Evolutionary conservation across 1,140 invertebrate genomes (phyloP).

Genomic region (Megalopta genalis): DNA sequence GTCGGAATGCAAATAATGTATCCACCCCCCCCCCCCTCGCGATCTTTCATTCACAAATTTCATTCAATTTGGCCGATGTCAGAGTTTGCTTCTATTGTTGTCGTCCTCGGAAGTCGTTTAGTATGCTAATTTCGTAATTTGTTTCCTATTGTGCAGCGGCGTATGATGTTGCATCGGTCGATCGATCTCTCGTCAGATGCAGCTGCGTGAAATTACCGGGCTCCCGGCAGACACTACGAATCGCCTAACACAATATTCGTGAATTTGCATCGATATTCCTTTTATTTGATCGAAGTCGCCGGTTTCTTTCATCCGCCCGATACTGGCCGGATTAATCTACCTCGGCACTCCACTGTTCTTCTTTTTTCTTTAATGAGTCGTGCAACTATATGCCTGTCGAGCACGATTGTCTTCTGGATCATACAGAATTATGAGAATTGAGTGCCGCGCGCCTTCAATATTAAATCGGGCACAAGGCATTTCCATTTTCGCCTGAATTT

Average conservation of each 20-base stretch:
- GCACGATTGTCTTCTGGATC: not conserved
- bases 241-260: conserved; percentile 50
- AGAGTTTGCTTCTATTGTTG: conserved; percentile 60
- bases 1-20: conserved; percentile 59
- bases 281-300: conserved; percentile 13
- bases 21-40: conserved; percentile 7
- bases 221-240: conserved; percentile 48
- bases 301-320: not conserved
- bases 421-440: too few relatives aligned
- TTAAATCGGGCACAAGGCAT: too few relatives aligned
- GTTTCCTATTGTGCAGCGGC: conserved; percentile 69
- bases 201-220: conserved; percentile 64
- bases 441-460: too few relatives aligned
- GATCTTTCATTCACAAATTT: conserved; percentile 32
- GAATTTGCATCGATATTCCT: conserved; percentile 54
- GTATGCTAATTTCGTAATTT: conserved; percentile 74
- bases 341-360: not conserved
- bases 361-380: not conserved
- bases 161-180: conserved; percentile 65
- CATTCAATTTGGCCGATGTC: conserved; percentile 45
- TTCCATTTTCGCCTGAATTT: too few relatives aligned
- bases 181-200: conserved; percentile 67
- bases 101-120: conserved; percentile 66
- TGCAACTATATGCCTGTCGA: not conserved
- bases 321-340: conserved; percentile 27